Evolutionary conservation across 2,113 vertebrate genomes (phyloP).

Genomic region (Talpa occidentalis): DNA sequence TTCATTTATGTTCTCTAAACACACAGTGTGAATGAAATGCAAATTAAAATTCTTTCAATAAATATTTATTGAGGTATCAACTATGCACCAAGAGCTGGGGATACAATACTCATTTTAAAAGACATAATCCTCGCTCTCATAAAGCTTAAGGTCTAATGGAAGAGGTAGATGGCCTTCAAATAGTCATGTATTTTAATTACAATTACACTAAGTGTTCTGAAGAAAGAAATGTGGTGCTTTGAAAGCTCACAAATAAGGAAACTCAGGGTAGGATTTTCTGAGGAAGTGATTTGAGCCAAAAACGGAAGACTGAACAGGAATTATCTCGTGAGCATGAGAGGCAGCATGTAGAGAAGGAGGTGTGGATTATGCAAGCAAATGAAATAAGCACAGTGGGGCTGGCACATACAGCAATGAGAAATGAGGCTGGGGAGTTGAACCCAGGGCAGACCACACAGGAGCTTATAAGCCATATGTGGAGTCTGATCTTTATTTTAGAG

Average conservation of each 20-base stretch:
- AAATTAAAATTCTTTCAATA: constrained; percentile 20
- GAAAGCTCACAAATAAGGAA: background rate
- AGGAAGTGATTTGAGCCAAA: background rate
- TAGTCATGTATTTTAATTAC: background rate
- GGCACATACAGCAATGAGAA: background rate
- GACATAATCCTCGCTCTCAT: background rate
- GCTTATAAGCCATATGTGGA: background rate
- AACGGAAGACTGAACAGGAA: constrained; percentile 9
- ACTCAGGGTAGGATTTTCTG: background rate
- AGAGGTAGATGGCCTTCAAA: background rate
- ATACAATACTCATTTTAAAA: background rate
- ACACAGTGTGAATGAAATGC: background rate
- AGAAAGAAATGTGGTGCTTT: background rate
- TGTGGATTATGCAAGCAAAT: background rate
- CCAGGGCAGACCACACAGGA: background rate
- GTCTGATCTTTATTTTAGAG: background rate
- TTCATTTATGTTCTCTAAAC: background rate
- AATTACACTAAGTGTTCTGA: background rate
- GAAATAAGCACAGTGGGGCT: background rate
- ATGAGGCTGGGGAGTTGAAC: background rate
- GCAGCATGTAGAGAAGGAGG: background rate
- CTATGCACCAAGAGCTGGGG: background rate
- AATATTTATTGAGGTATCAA: background rate
- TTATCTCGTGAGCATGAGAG: background rate
- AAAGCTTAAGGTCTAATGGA: background rate